Conservation (phyloP, 1,140 invertebrate species). For the Drosophila subobscura region DNA sequence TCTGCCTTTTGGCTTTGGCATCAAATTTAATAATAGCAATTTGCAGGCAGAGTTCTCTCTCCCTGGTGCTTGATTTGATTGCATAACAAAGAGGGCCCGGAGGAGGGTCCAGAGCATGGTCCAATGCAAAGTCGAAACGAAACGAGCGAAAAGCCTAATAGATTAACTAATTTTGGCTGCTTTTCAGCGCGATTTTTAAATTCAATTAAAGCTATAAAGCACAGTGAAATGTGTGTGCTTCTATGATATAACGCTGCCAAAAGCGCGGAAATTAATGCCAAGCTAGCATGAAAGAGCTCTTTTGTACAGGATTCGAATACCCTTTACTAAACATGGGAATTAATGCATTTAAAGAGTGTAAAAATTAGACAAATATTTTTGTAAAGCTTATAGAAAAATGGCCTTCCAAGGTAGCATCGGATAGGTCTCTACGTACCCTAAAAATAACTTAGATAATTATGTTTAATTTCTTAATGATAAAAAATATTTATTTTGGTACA, state of each 20-base stretch:
- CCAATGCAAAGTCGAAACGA: not conserved
- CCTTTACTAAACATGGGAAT: no score
- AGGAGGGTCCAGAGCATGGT: not conserved
- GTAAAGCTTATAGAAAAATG: no score
- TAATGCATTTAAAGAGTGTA: no score
- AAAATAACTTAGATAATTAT: no score
- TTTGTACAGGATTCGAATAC: no score
- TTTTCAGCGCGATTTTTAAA: constrained; percentile 1
- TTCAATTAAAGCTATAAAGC: constrained; percentile 2
- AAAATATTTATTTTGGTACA: no score
- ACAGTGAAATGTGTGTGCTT: constrained; percentile 30
- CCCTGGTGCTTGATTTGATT: constrained; percentile 16
- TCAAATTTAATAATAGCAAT: constrained; percentile 52
- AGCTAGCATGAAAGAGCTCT: not conserved
- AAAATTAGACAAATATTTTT: no score
- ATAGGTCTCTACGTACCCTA: no score
- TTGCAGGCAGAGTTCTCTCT: constrained; percentile 1
- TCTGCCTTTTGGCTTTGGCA: constrained; percentile 16
- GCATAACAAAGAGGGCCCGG: not conserved
- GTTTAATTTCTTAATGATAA: no score
- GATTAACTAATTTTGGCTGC: constrained; percentile 52
- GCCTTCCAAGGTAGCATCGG: no score
- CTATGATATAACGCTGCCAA: constrained; percentile 53
- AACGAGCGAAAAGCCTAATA: constrained; percentile 7
- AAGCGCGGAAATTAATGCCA: not conserved